Evolutionary conservation across 2,888 invertebrate species (phyloP).

Genomic region (Germaria angustata): DNA sequence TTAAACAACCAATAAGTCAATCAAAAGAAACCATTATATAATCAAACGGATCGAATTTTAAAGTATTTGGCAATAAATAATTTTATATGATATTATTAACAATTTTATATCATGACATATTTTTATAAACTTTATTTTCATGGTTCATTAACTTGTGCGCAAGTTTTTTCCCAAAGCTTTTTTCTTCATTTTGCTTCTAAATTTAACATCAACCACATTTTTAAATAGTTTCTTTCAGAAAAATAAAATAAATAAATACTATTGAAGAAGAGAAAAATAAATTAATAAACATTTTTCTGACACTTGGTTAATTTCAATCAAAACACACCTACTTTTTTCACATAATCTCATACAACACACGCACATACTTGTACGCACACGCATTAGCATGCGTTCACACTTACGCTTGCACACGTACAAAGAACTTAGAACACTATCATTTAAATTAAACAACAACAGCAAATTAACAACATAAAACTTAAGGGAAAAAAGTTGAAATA

Average conservation of each 20-base stretch:
- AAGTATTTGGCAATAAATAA: too few species aligned
- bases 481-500: not conserved
- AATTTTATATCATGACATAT: too few species aligned
- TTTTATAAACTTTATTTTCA: not conserved
- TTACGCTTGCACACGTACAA: constrained; percentile 31
- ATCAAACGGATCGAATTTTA: too few species aligned
- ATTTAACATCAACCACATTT: constrained; percentile 23
- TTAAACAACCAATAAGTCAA: too few species aligned
- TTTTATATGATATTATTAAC: too few species aligned
- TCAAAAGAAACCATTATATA: too few species aligned
- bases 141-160: constrained; percentile 59
- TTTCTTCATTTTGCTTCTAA: constrained; percentile 11
- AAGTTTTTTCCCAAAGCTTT: constrained; percentile 5
- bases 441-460: constrained; percentile 59
- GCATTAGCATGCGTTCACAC: constrained; percentile 19
- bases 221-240: constrained; percentile 12
- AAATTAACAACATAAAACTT: constrained; percentile 54
- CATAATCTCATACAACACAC: not conserved
- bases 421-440: constrained; percentile 49
- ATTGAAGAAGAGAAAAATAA: constrained; percentile 14
- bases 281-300: constrained; percentile 65
- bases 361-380: not conserved
- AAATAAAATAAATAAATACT: not conserved
- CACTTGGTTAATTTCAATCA: constrained; percentile 67
- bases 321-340: constrained; percentile 66